Conservation (phyloP, 2,888 invertebrate species). For the Chrysina gloriosa region DNA sequence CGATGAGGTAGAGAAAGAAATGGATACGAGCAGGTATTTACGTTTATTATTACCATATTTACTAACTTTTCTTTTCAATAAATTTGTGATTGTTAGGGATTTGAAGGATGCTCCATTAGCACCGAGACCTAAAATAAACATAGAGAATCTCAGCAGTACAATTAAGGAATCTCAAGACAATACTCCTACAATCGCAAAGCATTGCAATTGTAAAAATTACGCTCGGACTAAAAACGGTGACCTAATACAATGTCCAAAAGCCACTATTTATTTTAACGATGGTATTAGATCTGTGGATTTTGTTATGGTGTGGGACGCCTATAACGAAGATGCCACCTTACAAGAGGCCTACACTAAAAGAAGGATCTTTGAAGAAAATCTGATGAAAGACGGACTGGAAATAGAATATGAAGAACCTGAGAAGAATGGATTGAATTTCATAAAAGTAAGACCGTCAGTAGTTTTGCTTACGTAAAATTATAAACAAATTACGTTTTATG, state of each 20-base stretch:
- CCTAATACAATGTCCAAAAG: constrained; percentile 60
- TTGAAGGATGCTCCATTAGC: not conserved
- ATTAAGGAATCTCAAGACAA: constrained; percentile 3
- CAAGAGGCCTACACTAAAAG: constrained; percentile 66
- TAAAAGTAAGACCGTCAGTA: constrained; percentile 69
- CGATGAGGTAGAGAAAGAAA: constrained; percentile 69
- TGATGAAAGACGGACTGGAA: constrained; percentile 79
- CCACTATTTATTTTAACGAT: constrained; percentile 77
- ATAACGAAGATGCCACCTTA: constrained; percentile 66
- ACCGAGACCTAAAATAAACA: constrained; percentile 5
- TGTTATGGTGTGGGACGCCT: constrained; percentile 80
- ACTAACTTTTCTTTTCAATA: not conserved
- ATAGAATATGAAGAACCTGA: constrained; percentile 78
- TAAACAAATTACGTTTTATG: constrained; percentile 27
- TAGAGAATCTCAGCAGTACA: constrained; percentile 13
- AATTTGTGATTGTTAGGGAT: constrained; percentile 22
- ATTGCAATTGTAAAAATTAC: constrained; percentile 41
- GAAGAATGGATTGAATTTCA: constrained; percentile 78
- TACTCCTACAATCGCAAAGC: not conserved
- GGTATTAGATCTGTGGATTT: constrained; percentile 80
- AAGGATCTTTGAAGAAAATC: constrained; percentile 76
- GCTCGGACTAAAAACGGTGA: constrained; percentile 34
- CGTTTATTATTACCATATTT: too few relatives aligned
- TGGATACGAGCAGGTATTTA: constrained; percentile 71
- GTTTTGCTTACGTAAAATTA: not conserved